A percentile compares a stretch with the other conserved stretches of the same genome.
phyloP scores from a whole-genome alignment of 2,797 vertebrate species.

The Merluccius polli region DNA sequence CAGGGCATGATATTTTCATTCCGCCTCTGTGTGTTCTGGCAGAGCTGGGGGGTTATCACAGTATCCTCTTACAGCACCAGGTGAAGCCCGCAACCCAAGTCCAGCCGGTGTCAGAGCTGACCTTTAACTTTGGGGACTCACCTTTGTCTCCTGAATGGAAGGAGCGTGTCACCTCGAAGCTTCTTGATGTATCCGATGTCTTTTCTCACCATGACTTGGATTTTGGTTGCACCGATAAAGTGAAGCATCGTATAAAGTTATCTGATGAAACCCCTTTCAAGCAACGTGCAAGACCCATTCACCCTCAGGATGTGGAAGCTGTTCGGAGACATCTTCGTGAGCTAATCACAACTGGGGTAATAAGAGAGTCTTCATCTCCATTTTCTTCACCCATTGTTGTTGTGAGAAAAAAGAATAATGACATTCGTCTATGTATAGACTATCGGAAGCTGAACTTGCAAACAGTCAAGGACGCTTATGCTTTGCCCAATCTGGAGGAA shows the following conservation, averaged over 20 bases:
- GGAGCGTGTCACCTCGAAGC: not conserved
- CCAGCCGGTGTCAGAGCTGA: not conserved
- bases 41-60: not conserved
- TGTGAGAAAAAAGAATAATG: not conserved
- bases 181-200: not conserved
- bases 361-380: conserved; percentile 16
- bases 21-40: conserved; percentile 11
- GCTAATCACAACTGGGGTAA: conserved; percentile 11
- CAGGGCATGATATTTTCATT: conserved; percentile 13
- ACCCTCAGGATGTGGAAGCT: conserved; percentile 16
- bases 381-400: conserved; percentile 12
- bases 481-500: conserved; percentile 9
- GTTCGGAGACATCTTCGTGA: conserved; percentile 17
- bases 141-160: conserved; percentile 4
- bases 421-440: conserved; percentile 18
- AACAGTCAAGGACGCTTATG: no score
- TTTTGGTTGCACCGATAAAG: not conserved
- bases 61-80: not conserved
- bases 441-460: conserved; percentile 7
- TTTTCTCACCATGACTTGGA: conserved; percentile 6
- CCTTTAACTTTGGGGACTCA: conserved; percentile 10
- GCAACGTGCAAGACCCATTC: conserved; percentile 2
- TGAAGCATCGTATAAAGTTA: conserved; percentile 17
- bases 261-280: conserved; percentile 22
- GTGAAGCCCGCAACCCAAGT: not conserved